phyloP scores from a whole-genome alignment of 2,113 vertebrate species.

The Thunnus maccoyii region DNA sequence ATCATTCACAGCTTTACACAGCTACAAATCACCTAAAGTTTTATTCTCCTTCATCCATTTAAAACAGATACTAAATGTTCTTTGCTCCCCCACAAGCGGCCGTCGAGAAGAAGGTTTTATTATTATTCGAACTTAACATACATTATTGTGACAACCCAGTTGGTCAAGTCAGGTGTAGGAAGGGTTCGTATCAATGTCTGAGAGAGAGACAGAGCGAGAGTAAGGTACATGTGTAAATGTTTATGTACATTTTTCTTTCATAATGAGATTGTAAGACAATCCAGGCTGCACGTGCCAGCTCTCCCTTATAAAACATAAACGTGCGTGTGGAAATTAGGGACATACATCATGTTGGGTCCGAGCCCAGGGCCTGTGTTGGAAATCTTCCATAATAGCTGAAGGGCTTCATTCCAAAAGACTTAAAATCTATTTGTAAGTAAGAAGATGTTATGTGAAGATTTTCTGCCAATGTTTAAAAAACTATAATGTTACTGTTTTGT shows the following conservation, averaged over 20 bases:
- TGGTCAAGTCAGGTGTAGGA: neutral
- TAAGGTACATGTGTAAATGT: neutral
- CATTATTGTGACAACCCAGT: neutral
- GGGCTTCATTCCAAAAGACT: conserved; percentile 44
- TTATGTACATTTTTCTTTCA: conserved; percentile 8
- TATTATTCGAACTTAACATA: too few species aligned
- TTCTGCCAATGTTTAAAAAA: conserved; percentile 17
- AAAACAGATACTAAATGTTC: conserved; percentile 1
- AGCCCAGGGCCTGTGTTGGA: conserved; percentile 48
- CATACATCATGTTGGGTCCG: conserved; percentile 34
- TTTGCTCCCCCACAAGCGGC: conserved; percentile 4
- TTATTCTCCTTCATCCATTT: conserved; percentile 29
- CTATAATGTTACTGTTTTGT: neutral
- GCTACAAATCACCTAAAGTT: conserved; percentile 19
- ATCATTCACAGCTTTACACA: conserved; percentile 20
- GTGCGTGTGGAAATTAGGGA: conserved; percentile 28
- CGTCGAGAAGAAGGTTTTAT: neutral
- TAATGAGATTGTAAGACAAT: conserved; percentile 1
- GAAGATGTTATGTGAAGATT: conserved; percentile 13
- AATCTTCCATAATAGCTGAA: conserved; percentile 35
- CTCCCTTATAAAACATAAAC: conserved; percentile 31
- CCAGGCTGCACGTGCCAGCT: conserved; percentile 6
- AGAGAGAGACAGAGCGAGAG: neutral
- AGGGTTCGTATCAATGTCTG: neutral
- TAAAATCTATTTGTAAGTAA: conserved; percentile 38